Percentiles rank a stretch among this genome's conserved stretches.
phyloP scores from a whole-genome alignment of 2,797 vertebrate genomes.

The Catharus ustulatus region DNA sequence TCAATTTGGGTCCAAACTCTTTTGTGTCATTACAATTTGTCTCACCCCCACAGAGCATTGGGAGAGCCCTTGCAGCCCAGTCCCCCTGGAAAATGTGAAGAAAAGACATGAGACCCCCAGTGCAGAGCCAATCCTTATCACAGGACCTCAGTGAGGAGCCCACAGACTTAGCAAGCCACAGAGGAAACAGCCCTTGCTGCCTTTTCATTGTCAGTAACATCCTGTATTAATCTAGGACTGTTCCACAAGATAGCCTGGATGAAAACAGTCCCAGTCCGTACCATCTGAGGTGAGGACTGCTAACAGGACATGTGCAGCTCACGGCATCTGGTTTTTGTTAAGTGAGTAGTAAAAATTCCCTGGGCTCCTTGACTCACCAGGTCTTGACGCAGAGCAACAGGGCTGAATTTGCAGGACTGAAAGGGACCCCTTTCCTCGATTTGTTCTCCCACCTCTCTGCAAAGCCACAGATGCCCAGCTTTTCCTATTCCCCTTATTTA shows the following conservation, averaged over 20 bases:
- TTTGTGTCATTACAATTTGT: not conserved
- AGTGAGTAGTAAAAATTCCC: slow-evolving; percentile 31
- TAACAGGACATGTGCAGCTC: not conserved
- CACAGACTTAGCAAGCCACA: fast-evolving
- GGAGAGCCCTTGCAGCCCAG: not conserved
- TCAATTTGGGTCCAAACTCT: not conserved
- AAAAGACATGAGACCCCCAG: not conserved
- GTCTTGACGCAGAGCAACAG: not conserved
- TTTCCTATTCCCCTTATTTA: not conserved
- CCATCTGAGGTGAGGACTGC: not conserved
- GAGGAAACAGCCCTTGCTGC: not conserved
- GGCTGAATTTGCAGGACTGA: not conserved
- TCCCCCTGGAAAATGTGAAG: not conserved
- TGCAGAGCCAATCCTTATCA: not conserved
- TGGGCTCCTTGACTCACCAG: not conserved
- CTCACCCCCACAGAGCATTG: not conserved
- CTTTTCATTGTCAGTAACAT: fast-evolving
- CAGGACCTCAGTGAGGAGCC: not conserved
- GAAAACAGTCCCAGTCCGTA: not conserved
- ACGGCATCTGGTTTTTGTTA: slow-evolving; percentile 35
- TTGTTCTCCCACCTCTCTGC: not conserved
- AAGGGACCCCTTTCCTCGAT: slow-evolving; percentile 1
- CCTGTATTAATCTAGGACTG: too few species aligned
- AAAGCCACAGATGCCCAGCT: not conserved
- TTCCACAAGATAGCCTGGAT: not conserved